A percentile compares a stretch with the other conserved stretches of the same genome.
These are phyloP conservation scores for Erythrocercus mccallii DNA, from an alignment of 2,113 vertebrate species.

Conservation along the genomic window DNA sequence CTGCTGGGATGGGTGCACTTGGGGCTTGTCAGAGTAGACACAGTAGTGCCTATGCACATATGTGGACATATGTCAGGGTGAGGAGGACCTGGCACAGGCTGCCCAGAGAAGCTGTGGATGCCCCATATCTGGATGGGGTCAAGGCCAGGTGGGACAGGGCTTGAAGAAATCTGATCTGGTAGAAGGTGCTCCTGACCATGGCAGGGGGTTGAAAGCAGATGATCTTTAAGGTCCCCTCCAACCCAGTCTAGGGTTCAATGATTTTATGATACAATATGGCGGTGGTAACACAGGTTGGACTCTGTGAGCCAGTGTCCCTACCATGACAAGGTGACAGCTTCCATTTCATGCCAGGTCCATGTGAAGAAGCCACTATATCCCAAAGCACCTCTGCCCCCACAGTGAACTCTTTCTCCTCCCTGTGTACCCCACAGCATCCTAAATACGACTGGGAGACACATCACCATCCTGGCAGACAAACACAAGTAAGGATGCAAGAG, in stretches of 20 bases:
- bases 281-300: neutral
- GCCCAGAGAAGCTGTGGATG: neutral
- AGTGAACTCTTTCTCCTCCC: neutral
- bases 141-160: neutral
- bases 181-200: neutral
- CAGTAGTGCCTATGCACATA: accelerated
- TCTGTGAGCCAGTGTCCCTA: neutral
- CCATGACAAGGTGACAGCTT: neutral
- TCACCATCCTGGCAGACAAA: neutral
- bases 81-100: neutral
- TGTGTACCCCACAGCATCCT: accelerated
- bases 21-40: neutral
- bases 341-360: accelerated
- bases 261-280: neutral
- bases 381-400: neutral
- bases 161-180: neutral
- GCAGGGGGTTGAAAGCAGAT: neutral
- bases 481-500: neutral
- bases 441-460: neutral
- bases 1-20: neutral
- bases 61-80: accelerated
- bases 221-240: neutral
- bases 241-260: neutral
- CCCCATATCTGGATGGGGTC: neutral
- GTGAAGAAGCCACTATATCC: neutral